Conservation (phyloP, 2,888 invertebrate genomes). For the Mimas tiliae region DNA sequence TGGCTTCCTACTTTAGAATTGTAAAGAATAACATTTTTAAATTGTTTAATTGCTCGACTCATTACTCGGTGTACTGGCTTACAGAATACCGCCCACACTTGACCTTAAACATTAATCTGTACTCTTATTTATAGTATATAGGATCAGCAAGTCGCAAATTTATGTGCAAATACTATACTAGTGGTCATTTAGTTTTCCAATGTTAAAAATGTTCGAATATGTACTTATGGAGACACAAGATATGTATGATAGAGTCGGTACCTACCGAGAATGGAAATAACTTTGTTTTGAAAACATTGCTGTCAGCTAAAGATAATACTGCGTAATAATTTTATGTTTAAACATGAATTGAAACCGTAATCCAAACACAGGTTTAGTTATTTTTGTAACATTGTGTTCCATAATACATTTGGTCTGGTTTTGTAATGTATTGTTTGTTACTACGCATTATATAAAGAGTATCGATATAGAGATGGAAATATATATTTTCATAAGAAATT, state of each 20-base stretch:
- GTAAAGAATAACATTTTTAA: background rate
- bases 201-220: background rate
- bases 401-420: no score
- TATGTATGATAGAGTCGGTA: background rate
- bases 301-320: no score
- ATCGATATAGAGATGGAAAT: no score
- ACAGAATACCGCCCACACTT: constrained; percentile 24
- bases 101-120: constrained; percentile 16
- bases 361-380: no score
- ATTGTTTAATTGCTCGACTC: constrained; percentile 32
- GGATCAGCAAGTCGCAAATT: constrained; percentile 30
- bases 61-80: constrained; percentile 17
- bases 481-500: no score
- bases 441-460: no score
- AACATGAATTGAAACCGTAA: no score
- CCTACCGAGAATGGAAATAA: background rate
- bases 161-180: constrained; percentile 9
- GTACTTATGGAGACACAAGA: no score
- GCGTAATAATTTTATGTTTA: no score
- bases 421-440: no score
- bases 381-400: no score
- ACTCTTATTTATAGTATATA: constrained; percentile 25
- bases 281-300: background rate
- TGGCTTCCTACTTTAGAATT: background rate
- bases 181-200: background rate